These are phyloP conservation scores for Hyphantria cunea DNA, from an alignment of 1,140 invertebrate genomes.

Conservation along the genomic window DNA sequence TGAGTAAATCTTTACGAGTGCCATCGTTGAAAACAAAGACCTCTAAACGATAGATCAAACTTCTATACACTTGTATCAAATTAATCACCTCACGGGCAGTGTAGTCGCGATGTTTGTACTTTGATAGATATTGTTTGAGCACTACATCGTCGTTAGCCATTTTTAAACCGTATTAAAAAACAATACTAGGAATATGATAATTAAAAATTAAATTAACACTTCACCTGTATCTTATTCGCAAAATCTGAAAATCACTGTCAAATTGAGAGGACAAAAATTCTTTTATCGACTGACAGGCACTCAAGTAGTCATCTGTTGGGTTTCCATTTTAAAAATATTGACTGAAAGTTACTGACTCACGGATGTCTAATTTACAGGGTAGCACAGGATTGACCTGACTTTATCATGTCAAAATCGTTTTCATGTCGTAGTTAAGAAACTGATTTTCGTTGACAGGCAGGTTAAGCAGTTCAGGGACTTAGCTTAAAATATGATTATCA, in stretches of 20 bases:
- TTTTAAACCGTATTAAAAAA: conserved; percentile 17
- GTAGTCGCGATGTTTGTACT: conserved; percentile 89
- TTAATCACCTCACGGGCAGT: conserved; percentile 88
- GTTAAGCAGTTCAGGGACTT: no score
- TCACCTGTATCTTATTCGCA: conserved; percentile 15
- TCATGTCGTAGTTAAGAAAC: no score
- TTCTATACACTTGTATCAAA: conserved; percentile 87
- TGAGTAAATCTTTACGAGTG: conserved; percentile 89
- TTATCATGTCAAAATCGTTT: no score
- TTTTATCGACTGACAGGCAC: no score
- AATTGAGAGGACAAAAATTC: no score
- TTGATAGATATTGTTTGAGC: conserved; percentile 81
- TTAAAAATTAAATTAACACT: conserved; percentile 7
- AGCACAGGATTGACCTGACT: no score
- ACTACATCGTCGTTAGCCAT: conserved; percentile 79
- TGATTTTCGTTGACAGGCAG: no score
- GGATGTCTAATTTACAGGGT: no score
- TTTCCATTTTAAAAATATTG: no score
- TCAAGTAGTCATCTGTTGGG: no score
- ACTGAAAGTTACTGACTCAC: no score
- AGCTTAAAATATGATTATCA: no score
- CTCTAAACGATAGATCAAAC: conserved; percentile 83
- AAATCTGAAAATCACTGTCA: conserved; percentile 14
- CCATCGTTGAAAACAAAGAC: conserved; percentile 95
- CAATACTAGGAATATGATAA: conserved; percentile 8